Conservation (phyloP, 2,797 vertebrate species). For the Ispidina lecontei region DNA sequence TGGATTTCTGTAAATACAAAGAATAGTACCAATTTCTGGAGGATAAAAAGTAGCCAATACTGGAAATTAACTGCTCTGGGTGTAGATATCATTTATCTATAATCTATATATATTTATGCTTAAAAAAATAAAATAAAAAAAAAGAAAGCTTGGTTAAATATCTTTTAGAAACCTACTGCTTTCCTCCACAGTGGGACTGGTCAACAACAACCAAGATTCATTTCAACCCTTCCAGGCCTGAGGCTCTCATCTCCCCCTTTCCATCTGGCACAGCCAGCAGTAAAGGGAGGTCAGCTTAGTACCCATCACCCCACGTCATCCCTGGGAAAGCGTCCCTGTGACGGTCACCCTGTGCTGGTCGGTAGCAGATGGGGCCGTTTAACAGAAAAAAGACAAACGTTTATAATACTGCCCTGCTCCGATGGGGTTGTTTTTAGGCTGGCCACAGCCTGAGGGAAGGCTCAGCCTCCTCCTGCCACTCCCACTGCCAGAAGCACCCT, state of each 20-base stretch:
- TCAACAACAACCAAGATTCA: not conserved
- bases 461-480: not conserved
- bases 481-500: too few species aligned
- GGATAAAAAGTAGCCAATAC: not conserved
- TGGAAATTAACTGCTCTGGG: too few species aligned
- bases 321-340: not conserved
- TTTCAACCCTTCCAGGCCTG: not conserved
- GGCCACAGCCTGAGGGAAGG: not conserved
- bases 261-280: conserved; percentile 52
- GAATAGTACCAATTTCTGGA: conserved; percentile 15
- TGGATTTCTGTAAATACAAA: conserved; percentile 43
- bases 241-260: not conserved
- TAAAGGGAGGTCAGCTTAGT: not conserved
- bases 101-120: conserved; percentile 12
- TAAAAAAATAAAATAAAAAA: not conserved
- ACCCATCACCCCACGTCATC: not conserved
- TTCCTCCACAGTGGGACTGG: conserved; percentile 57
- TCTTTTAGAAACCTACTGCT: not conserved
- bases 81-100: too few species aligned
- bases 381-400: too few species aligned
- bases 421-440: not conserved
- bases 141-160: not conserved
- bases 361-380: too few species aligned
- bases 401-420: not conserved
- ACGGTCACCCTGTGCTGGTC: not conserved